Base-by-base conservation (phyloP, 2,888 invertebrate genomes). In the Elegia similella region DNA sequence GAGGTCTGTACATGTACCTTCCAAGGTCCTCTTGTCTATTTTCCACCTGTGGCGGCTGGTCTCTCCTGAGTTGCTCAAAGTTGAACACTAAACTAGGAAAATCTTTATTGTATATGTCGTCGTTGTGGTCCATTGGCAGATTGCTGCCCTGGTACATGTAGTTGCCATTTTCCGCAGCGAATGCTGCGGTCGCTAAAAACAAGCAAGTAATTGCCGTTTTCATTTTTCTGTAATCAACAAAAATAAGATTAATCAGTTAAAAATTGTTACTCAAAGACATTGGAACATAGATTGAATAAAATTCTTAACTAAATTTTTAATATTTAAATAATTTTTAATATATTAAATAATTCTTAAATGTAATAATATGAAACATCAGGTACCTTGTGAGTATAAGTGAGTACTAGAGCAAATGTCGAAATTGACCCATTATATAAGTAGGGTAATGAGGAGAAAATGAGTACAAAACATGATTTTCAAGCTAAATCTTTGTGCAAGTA, bases 41-140 rank as follows among this genome's bases (percentile, higher is more conserved):
- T 60, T 82, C 78, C 6, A 80, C 59, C 55, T 76, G 76, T 1
- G 76, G 65, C 5, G 73, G 73, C 58, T 80, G 75, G 46, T 76
- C 72, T 8, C 58, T 66, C 58, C 73, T 70, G 23, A 62, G 62
- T 58, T 81, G 80, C 58, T 80, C 69, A 47, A 75, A 81, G 58
- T 73, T 76, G 61, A 64, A 81, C 34, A 71, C 58, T 6, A 81
- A 62, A 56, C 69, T 76, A 6, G 72, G 34, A 6, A 50, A 60
- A 38, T 73, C 65, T 53, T 56, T 61, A 47, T 62, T 63, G 52
- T 63, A 61, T 30, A 67, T 57, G 10, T 69, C 62, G 13, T 70
- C 67, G 8, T 68, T 62, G 48, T 62, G 68, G 52, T 69, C 69
- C 53, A 65, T 62, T 17, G 65, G 65, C 52, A 48, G 38, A 44